Evolutionary conservation across 1,140 invertebrate genomes (phyloP).

Genomic region (Acromyrmex heyeri): DNA sequence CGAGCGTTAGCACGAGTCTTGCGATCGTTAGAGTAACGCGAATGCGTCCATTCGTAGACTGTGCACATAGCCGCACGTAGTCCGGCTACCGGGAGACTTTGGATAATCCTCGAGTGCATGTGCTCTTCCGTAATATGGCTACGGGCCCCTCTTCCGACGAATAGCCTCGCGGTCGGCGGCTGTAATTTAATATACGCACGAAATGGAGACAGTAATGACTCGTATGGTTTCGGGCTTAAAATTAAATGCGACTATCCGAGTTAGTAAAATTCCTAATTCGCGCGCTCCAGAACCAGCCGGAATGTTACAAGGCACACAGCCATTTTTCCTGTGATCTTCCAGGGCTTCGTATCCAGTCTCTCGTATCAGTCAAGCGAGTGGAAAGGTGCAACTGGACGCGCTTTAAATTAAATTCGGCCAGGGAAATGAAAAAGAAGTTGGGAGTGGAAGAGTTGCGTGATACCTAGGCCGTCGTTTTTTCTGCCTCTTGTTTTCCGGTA

Average conservation of each 20-base stretch:
- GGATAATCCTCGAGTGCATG: constrained; percentile 76
- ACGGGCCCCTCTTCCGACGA: constrained; percentile 59
- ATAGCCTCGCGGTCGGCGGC: constrained; percentile 68
- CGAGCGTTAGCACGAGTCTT: constrained; percentile 44
- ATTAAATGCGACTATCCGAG: constrained; percentile 86
- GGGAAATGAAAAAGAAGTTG: constrained; percentile 80
- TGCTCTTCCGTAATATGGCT: constrained; percentile 73
- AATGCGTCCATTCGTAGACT: constrained; percentile 59
- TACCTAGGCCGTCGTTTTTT: constrained; percentile 34
- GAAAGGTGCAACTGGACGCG: constrained; percentile 84
- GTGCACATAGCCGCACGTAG: constrained; percentile 53
- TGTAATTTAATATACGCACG: constrained; percentile 85
- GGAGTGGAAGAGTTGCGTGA: constrained; percentile 64
- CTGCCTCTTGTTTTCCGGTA: background rate
- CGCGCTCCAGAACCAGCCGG: constrained; percentile 75
- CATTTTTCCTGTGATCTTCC: constrained; percentile 86
- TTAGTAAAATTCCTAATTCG: constrained; percentile 87
- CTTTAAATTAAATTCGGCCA: constrained; percentile 85
- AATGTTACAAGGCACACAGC: constrained; percentile 76
- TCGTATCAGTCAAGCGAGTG: constrained; percentile 72
- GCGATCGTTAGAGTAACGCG: constrained; percentile 64
- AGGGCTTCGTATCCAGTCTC: constrained; percentile 82
- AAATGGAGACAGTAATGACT: constrained; percentile 85
- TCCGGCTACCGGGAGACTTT: constrained; percentile 70
- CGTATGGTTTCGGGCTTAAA: constrained; percentile 87